These are phyloP conservation scores for Myotis yumanensis DNA, from an alignment of 2,113 vertebrate species.

Conservation along the genomic window DNA sequence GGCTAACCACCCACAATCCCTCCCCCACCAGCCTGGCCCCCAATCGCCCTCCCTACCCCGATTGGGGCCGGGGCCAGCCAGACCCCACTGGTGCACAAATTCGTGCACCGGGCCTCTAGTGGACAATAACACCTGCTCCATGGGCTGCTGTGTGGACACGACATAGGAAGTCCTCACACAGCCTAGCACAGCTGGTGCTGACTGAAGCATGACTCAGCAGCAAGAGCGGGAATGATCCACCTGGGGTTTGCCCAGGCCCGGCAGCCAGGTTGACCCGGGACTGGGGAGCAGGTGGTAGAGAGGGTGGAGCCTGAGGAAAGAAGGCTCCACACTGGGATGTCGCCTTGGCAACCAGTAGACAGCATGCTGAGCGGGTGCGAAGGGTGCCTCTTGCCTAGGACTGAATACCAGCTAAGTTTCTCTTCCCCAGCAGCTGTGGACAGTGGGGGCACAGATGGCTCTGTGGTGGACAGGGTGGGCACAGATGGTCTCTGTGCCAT, in stretches of 20 bases:
- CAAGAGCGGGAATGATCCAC: neutral
- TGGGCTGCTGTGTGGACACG: neutral
- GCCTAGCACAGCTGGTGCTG: neutral
- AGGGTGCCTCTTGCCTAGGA: neutral
- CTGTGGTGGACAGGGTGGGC: neutral
- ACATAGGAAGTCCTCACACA: neutral
- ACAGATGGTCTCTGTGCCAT: neutral
- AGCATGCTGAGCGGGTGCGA: neutral
- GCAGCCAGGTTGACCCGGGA: neutral
- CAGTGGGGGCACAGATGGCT: neutral
- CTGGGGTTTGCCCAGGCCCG: neutral
- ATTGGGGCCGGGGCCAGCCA: no score
- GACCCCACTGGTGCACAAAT: no score
- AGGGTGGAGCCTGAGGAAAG: neutral
- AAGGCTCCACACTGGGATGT: accelerated
- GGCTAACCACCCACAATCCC: no score
- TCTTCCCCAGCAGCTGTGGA: neutral
- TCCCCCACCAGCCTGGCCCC: no score
- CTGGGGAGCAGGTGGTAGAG: accelerated
- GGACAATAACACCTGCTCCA: neutral
- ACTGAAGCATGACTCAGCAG: neutral
- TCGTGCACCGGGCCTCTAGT: no score
- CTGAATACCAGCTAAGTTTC: neutral
- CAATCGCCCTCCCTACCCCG: no score
- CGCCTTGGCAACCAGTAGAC: neutral